Evolutionary conservation across 1,140 invertebrate genomes (phyloP), one percentile per base, ranked within the genome.

Genomic region (Delia radicum): DNA sequence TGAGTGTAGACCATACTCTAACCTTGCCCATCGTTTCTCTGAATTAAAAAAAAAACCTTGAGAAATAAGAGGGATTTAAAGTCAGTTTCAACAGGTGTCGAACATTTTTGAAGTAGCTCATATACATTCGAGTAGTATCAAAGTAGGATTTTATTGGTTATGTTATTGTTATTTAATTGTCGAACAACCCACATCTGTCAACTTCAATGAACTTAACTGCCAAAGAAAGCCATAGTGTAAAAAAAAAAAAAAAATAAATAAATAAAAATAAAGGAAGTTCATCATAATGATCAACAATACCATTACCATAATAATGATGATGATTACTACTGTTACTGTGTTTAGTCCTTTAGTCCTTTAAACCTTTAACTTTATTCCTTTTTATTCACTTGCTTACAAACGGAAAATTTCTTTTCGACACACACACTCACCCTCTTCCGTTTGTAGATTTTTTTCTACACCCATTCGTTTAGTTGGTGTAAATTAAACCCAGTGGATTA

Each of bases 191-290:
- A 83, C 83, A 85, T 85, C 83, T 85, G 83, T 85, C 81, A 84
- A 82, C 80, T 83, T 84, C 83, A 82, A 84, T 83, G 75, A 83
- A 81, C n/a, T n/a, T n/a, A n/a, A n/a, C 83, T 85, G 82, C 80
- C 80, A 77, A 80, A 80, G n/a, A n/a, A n/a, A n/a, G n/a, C n/a
- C n/a, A n/a, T n/a, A n/a, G n/a, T n/a, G n/a, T n/a, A n/a, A n/a
- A n/a, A n/a, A n/a, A n/a, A n/a, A n/a, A n/a, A n/a, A n/a, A n/a
- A n/a, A n/a, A n/a, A n/a, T n/a, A n/a, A n/a, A n/a, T n/a, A n/a
- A n/a, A n/a, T n/a, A n/a, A n/a, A n/a, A n/a, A n/a, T n/a, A n/a
- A 31, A 72, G 65, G 37, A 55, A 79, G 81, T 84, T 84, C 81
- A 82, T 84, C 83, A 79, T 78, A 55, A 67, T 74, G 37, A 69